These are phyloP conservation scores for Orestias chungarensis DNA, from an alignment of 2,797 vertebrate species.

Conservation along the genomic window DNA sequence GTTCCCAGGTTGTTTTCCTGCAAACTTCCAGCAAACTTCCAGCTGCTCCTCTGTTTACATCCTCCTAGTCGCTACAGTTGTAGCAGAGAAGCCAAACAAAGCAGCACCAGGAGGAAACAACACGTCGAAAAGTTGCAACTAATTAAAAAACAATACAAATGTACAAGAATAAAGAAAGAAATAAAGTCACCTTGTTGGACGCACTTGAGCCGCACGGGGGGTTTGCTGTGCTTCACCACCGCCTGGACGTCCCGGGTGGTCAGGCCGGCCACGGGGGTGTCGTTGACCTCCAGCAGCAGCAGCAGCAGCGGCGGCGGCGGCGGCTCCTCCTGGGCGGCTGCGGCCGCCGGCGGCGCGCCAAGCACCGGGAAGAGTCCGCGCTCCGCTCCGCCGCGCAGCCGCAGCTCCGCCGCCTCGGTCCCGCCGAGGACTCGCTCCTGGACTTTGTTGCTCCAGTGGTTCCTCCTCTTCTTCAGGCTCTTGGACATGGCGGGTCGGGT, in stretches of 20 bases:
- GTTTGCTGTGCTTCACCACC: slow-evolving; percentile 94
- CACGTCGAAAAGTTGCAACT: not conserved
- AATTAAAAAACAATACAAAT: slow-evolving; percentile 27
- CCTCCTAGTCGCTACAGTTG: too few relatives aligned
- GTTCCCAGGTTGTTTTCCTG: too few relatives aligned
- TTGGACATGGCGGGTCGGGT: slow-evolving; percentile 93
- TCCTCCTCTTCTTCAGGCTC: slow-evolving; percentile 91
- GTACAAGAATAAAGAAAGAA: slow-evolving; percentile 29
- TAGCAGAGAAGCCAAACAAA: too few relatives aligned
- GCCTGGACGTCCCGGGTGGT: slow-evolving; percentile 96
- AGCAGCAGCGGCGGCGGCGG: slow-evolving; percentile 82
- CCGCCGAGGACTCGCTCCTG: slow-evolving; percentile 90
- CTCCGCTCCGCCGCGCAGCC: slow-evolving; percentile 95
- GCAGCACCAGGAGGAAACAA: not conserved
- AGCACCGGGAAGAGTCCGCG: slow-evolving; percentile 94
- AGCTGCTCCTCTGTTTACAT: too few relatives aligned
- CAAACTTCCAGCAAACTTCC: too few relatives aligned
- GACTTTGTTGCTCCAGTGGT: slow-evolving; percentile 98
- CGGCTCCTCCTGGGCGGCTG: slow-evolving; percentile 81
- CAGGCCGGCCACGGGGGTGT: slow-evolving; percentile 95
- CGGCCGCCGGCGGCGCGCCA: slow-evolving; percentile 84
- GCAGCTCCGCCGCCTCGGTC: slow-evolving; percentile 86
- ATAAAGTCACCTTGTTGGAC: slow-evolving; percentile 89
- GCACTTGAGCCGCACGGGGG: slow-evolving; percentile 94
- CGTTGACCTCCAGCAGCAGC: slow-evolving; percentile 95